These are phyloP conservation scores for Octopus sinensis DNA, from an alignment of 1,140 invertebrate genomes.

Conservation along the genomic window DNA sequence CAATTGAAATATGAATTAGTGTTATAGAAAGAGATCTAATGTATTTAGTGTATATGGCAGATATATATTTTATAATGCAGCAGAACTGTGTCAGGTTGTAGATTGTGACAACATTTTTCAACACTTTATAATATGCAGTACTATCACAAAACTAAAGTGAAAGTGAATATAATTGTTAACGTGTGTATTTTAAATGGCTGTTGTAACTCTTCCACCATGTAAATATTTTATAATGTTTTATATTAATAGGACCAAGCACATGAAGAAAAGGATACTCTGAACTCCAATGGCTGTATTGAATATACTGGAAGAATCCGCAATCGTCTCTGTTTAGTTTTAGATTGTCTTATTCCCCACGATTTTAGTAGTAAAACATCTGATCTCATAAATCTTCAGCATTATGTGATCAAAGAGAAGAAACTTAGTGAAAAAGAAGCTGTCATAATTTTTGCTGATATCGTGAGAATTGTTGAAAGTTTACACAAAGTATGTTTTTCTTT, in stretches of 20 bases:
- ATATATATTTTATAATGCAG: no score
- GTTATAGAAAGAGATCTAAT: no score
- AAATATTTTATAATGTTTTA: no score
- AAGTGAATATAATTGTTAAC: no score
- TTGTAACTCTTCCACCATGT: no score
- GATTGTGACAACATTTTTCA: no score
- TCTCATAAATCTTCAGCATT: conserved; percentile 76
- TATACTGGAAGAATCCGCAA: conserved; percentile 67
- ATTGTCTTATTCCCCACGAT: conserved; percentile 74
- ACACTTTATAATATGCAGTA: no score
- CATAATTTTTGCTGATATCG: conserved; percentile 75
- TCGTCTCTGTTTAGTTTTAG: conserved; percentile 72
- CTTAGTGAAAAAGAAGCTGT: conserved; percentile 74
- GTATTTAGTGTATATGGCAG: no score
- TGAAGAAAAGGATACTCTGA: conserved; percentile 64
- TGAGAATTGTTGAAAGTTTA: conserved; percentile 71
- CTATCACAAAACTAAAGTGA: no score
- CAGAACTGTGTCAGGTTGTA: no score
- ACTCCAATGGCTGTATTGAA: conserved; percentile 57
- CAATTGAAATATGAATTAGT: no score
- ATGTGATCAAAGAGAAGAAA: conserved; percentile 79
- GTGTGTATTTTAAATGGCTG: no score
- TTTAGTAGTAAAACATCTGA: conserved; percentile 69
- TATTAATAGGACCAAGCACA: conserved; percentile 67
- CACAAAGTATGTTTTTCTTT: conserved; percentile 65